Conservation (phyloP, 2,888 invertebrate genomes). For the Psylliodes chrysocephalus region DNA sequence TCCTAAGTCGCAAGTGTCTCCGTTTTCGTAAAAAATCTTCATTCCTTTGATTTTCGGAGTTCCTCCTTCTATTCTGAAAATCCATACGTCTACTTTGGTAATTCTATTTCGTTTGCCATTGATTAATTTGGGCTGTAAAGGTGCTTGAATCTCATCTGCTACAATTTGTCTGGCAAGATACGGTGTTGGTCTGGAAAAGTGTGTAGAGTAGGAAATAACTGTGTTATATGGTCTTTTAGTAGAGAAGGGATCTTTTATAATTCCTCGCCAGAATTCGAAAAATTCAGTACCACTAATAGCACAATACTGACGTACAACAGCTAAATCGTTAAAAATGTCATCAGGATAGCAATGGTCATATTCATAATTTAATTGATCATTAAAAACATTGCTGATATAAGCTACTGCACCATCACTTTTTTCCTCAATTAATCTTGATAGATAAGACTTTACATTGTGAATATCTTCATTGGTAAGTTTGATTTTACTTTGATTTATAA, state of each 20-base stretch:
- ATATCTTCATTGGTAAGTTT: neutral
- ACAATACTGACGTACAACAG: slow-evolving; percentile 1
- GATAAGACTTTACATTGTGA: neutral
- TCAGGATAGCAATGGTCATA: neutral
- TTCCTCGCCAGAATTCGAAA: neutral
- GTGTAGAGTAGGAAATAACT: slow-evolving; percentile 20
- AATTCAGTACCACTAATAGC: slow-evolving; percentile 17
- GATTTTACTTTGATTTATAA: neutral
- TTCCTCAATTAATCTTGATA: neutral
- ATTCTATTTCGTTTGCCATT: neutral
- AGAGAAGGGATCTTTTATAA: neutral
- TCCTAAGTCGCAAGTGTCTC: no score
- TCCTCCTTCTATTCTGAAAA: no score
- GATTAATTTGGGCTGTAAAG: slow-evolving; percentile 7
- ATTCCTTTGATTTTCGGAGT: no score
- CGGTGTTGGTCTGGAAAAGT: slow-evolving; percentile 8
- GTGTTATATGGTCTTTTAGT: neutral
- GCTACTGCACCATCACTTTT: neutral
- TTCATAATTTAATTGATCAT: neutral
- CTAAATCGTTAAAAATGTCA: neutral
- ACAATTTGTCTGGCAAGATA: neutral
- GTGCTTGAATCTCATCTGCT: neutral
- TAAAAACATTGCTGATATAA: neutral
- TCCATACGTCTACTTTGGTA: neutral
- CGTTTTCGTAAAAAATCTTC: no score